A percentile compares a stretch with the other conserved stretches of the same genome.
phyloP scores from a whole-genome alignment of 2,113 vertebrate genomes.

The Jaculus jaculus region DNA sequence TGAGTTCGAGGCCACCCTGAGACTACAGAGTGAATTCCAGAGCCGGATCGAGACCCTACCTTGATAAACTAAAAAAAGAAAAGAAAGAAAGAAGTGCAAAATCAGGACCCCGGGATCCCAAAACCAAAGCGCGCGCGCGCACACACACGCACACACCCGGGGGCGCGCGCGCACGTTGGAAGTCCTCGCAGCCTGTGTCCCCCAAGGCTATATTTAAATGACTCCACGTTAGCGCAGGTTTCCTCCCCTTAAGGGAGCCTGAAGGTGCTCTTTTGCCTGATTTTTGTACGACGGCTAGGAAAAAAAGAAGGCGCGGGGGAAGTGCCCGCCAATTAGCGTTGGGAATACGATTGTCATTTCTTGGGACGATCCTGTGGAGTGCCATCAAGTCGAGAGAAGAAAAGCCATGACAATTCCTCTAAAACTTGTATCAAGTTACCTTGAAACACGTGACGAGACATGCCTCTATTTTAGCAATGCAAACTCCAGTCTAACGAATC shows the following conservation, averaged over 20 bases:
- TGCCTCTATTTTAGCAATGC: slow-evolving; percentile 48
- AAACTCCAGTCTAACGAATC: slow-evolving; percentile 41
- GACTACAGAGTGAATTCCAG: too few species aligned
- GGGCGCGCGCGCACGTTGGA: not conserved
- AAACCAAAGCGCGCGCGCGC: not conserved
- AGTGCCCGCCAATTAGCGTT: not conserved
- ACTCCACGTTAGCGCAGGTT: not conserved
- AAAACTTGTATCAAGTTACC: slow-evolving; percentile 68
- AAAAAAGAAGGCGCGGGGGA: not conserved
- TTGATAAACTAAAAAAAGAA: too few species aligned
- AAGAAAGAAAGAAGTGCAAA: slow-evolving; percentile 76
- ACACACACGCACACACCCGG: not conserved
- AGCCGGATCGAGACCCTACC: too few species aligned
- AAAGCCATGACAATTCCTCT: slow-evolving; percentile 52
- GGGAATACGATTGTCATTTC: slow-evolving; percentile 58
- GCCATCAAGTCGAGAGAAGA: slow-evolving; percentile 43
- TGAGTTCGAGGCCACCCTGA: too few species aligned
- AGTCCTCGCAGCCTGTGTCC: not conserved
- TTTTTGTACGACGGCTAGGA: slow-evolving; percentile 3
- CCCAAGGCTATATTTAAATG: slow-evolving; percentile 59
- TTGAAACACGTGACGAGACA: slow-evolving; percentile 65
- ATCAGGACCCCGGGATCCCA: slow-evolving; percentile 64
- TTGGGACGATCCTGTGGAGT: slow-evolving; percentile 57
- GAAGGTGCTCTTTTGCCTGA: slow-evolving; percentile 23
- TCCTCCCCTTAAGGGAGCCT: slow-evolving; percentile 16